Evolutionary conservation across 2,113 vertebrate genomes (phyloP).

Genomic region (Megaleporinus macrocephalus): DNA sequence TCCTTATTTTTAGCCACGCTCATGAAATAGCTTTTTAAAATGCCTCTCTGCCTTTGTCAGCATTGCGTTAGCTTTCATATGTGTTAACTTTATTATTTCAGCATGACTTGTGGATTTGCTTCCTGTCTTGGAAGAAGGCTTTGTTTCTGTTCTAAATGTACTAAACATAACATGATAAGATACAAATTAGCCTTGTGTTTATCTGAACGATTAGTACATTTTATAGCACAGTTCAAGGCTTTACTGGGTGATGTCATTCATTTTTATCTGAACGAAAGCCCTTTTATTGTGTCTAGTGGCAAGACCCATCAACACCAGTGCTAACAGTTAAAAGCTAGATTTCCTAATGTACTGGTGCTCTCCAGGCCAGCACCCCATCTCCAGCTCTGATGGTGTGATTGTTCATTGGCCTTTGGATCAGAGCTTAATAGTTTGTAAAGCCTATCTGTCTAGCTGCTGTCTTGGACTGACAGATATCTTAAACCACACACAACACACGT

Average conservation of each 20-base stretch:
- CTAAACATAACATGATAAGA: not conserved
- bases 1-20: no score
- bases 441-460: slow-evolving; percentile 36
- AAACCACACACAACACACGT: no score
- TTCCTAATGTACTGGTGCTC: not conserved
- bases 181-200: slow-evolving; percentile 14
- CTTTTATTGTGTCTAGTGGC: not conserved
- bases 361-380: not conserved
- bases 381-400: not conserved
- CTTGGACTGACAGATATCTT: no score
- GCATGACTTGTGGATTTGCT: not conserved
- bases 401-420: no score
- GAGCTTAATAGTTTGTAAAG: slow-evolving; percentile 18
- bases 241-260: not conserved
- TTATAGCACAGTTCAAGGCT: not conserved
- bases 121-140: not conserved
- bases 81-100: not conserved
- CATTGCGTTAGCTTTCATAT: not conserved
- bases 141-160: not conserved
- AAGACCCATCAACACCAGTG: not conserved
- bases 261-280: not conserved
- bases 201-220: not conserved
- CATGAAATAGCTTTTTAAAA: no score
- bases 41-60: no score
- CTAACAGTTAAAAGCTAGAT: not conserved